A percentile compares a stretch with the other conserved stretches of the same genome.
These are phyloP conservation scores for Caenorhabditis elegans DNA, from an alignment of 1,140 invertebrate genomes.

Conservation along the genomic window DNA sequence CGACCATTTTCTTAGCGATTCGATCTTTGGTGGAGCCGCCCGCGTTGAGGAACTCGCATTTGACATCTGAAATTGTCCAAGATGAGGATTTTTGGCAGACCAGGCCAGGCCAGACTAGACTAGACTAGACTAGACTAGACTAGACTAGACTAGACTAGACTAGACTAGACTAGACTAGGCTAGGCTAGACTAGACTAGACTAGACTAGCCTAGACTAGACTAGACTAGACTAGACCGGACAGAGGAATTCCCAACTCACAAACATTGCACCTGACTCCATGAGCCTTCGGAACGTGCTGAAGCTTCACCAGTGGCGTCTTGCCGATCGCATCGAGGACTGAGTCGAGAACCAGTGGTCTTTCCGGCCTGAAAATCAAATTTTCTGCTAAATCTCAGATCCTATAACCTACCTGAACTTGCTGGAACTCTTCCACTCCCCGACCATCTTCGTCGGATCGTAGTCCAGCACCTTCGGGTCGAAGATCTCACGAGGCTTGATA, in stretches of 20 bases:
- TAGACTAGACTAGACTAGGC: too few relatives aligned
- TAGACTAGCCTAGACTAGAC: too few relatives aligned
- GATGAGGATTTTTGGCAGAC: too few relatives aligned
- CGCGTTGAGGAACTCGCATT: slow-evolving; percentile 96
- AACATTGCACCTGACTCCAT: slow-evolving; percentile 86
- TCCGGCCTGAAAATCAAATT: slow-evolving; percentile 40
- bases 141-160: too few relatives aligned
- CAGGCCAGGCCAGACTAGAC: too few relatives aligned
- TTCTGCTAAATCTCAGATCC: too few relatives aligned
- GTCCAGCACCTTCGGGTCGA: slow-evolving; percentile 16
- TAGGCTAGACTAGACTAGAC: too few relatives aligned
- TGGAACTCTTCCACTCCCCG: slow-evolving; percentile 40
- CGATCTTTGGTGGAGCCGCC: slow-evolving; percentile 97
- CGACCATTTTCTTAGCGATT: slow-evolving; percentile 89
- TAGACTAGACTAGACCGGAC: too few relatives aligned
- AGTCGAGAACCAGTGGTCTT: slow-evolving; percentile 74
- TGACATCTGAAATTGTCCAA: slow-evolving; percentile 87
- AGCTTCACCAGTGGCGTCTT: slow-evolving; percentile 86
- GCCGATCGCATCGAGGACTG: slow-evolving; percentile 83
- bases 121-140: too few relatives aligned
- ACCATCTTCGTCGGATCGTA: slow-evolving; percentile 46
- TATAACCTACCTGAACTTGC: slow-evolving; percentile 30
- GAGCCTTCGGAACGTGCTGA: slow-evolving; percentile 80
- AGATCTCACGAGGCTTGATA: slow-evolving; percentile 37
- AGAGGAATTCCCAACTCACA: too few relatives aligned